phyloP scores from a whole-genome alignment of 64 coral and sea anemone genomes.

The Montipora efflorescens region DNA sequence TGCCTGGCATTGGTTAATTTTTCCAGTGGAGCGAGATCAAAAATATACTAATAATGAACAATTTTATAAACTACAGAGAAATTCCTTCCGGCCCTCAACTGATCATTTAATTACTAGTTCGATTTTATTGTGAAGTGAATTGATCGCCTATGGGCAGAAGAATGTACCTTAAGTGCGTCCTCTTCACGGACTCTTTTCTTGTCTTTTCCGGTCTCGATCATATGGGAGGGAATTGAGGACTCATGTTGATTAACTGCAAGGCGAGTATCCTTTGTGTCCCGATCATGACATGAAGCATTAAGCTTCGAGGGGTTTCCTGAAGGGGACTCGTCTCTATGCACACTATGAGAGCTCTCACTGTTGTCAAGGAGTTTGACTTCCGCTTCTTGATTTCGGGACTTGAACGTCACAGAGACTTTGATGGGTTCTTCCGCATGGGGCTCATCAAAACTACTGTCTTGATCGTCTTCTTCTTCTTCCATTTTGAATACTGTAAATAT shows the following conservation, averaged over 20 bases:
- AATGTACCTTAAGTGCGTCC: background rate
- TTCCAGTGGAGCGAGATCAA: too few relatives aligned
- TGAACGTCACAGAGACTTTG: conserved; percentile 34
- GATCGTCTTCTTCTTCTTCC: conserved; percentile 33
- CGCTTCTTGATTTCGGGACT: background rate
- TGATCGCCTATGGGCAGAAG: too few relatives aligned
- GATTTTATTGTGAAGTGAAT: too few relatives aligned
- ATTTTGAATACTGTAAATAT: background rate
- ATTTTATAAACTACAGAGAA: too few relatives aligned
- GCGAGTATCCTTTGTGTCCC: background rate
- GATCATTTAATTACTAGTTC: too few relatives aligned
- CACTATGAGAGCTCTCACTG: background rate
- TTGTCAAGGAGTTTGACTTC: background rate
- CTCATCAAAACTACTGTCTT: conserved; percentile 32
- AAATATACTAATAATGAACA: too few relatives aligned
- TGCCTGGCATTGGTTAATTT: too few relatives aligned
- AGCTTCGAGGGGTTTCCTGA: background rate
- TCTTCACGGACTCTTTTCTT: background rate
- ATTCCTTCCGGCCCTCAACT: too few relatives aligned
- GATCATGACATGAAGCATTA: background rate
- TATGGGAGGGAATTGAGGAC: background rate
- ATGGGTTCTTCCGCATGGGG: conserved; percentile 2
- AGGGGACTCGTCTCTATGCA: background rate
- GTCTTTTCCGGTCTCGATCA: background rate
- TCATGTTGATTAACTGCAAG: background rate